Evolutionary conservation across 2,113 vertebrate genomes (phyloP).

Genomic region (Ictalurus furcatus): DNA sequence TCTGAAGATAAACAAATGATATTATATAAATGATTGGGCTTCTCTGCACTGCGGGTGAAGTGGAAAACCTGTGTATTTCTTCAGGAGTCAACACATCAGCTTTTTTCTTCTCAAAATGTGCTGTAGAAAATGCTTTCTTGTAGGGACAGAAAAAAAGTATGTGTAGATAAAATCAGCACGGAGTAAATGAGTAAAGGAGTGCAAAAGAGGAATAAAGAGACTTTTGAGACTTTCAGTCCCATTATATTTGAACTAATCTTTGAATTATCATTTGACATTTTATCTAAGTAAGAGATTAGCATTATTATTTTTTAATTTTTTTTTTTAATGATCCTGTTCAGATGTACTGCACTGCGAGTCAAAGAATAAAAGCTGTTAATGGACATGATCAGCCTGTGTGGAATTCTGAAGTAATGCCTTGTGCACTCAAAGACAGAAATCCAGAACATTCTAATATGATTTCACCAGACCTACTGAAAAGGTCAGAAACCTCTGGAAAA

Average conservation of each 20-base stretch:
- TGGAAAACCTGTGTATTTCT: conserved; percentile 15
- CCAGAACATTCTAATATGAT: conserved; percentile 25
- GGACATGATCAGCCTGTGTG: background rate
- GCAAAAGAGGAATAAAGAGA: conserved; percentile 13
- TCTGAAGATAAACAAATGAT: background rate
- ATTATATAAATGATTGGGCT: conserved; percentile 33
- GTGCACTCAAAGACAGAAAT: conserved; percentile 12
- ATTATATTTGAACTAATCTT: background rate
- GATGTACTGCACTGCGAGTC: background rate
- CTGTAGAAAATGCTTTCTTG: background rate
- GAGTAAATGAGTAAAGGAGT: conserved; percentile 45
- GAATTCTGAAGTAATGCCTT: background rate
- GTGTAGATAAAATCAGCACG: conserved; percentile 22
- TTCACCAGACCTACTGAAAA: conserved; percentile 12
- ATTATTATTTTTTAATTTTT: background rate
- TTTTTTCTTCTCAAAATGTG: background rate
- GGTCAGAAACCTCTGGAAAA: conserved; percentile 28
- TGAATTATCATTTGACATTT: background rate
- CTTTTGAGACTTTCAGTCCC: background rate
- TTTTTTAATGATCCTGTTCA: background rate
- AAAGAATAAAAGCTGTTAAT: conserved; percentile 8
- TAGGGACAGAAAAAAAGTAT: conserved; percentile 26
- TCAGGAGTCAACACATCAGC: conserved; percentile 5
- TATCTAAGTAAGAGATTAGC: background rate
- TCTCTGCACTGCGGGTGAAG: conserved; percentile 15